Evolutionary conservation across 2,113 vertebrate genomes (phyloP).

Genomic region (Hemiscyllium ocellatum): DNA sequence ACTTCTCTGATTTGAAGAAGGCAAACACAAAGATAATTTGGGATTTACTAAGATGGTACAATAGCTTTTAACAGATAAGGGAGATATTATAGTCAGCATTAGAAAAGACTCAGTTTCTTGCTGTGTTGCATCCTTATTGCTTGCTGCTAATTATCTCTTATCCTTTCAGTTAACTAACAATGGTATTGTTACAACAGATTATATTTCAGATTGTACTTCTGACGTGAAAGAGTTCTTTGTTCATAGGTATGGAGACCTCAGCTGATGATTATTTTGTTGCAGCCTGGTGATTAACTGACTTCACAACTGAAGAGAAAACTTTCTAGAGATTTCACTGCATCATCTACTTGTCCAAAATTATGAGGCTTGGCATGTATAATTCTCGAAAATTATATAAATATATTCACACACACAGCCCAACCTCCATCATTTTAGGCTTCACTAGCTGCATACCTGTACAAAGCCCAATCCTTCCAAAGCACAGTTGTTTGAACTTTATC

Average conservation of each 20-base stretch:
- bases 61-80: background rate
- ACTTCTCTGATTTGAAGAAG: background rate
- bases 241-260: background rate
- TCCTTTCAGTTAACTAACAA: background rate
- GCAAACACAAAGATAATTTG: background rate
- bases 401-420: background rate
- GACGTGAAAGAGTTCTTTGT: background rate
- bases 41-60: background rate
- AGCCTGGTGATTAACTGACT: background rate
- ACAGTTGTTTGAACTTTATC: background rate
- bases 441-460: background rate
- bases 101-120: background rate
- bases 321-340: background rate
- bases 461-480: background rate
- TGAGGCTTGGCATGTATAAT: background rate
- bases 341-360: background rate
- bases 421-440: background rate
- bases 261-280: background rate
- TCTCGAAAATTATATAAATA: background rate
- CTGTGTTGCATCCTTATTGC: background rate
- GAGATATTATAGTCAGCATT: background rate
- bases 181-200: background rate
- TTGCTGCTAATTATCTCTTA: background rate
- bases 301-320: background rate
- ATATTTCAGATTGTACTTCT: background rate